phyloP scores from a whole-genome alignment of 2,797 vertebrate genomes.

The Phoebastria nigripes region DNA sequence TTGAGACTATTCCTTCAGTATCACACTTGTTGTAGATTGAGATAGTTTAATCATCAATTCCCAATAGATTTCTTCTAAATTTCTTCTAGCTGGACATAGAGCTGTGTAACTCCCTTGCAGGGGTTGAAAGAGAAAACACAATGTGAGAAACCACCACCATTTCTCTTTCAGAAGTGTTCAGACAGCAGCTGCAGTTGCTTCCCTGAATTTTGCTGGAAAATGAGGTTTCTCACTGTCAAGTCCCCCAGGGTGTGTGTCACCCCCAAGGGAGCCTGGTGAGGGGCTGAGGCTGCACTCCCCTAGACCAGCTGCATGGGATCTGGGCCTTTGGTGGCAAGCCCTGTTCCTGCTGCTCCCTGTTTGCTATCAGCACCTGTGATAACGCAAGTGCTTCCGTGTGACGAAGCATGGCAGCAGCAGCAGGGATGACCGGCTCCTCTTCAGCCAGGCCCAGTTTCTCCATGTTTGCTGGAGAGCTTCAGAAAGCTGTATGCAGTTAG shows the following conservation, averaged over 20 bases:
- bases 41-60: background rate
- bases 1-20: background rate
- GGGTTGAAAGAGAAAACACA: background rate
- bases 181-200: background rate
- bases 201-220: background rate
- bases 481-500: background rate
- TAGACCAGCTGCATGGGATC: background rate
- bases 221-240: background rate
- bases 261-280: background rate
- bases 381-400: background rate
- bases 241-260: too few relatives aligned
- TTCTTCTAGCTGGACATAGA: background rate
- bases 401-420: background rate
- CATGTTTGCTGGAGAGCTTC: background rate
- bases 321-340: background rate
- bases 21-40: background rate
- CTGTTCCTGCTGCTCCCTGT: background rate
- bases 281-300: background rate
- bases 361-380: background rate
- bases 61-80: background rate
- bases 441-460: background rate
- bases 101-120: background rate
- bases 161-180: background rate
- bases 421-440: background rate
- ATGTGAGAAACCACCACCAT: background rate